Evolutionary conservation across 2,113 vertebrate genomes (phyloP), one percentile per base, ranked within the genome.

Genomic region (Psilopsiagon aurifrons): DNA sequence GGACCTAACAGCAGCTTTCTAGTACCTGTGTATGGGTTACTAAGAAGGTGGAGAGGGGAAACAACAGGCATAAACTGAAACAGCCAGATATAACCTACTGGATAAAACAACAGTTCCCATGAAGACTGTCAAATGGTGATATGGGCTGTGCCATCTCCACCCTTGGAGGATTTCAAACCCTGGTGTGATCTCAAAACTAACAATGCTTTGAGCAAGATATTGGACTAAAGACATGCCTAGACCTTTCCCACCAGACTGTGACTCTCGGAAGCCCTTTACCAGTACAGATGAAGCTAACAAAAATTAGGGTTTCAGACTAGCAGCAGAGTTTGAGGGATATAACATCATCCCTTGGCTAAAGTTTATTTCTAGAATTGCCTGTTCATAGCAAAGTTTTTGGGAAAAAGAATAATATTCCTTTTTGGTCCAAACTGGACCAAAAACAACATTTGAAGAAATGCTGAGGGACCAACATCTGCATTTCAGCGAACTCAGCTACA

Each of bases 401-500:
- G 6, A 5, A 39, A 68, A 83, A 52, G 8, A 75, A 79, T 17
- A 67, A 77, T 17, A 66, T 29, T 31, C 13, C 27, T 28, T 75
- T 92, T 67, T 35, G 31, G 43, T 90, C 88, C 85, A 95, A 92
- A 82, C 46, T 82, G 88, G 92, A 93, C 74, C 55, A 75, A 88
- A 85, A 8, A 55, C 69, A 92, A 68, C 25, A 10, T 35, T 41
- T 35, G 35, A 89, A 64, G 66, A 82, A 83, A 90, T 31, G 60
- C 81, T 70, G 37, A 83, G 49, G 44, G 59, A 37, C 71, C 57
- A 86, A 70, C 81, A 92, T 71, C 68, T 94, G 77, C 88, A 68
- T 84, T 96, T 95, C 77, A 95, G 89, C 92, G 82, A 92, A 86
- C 55, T 94, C 94, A 75, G 92, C 77, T 78, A 71, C 60, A 78